Percentiles rank a stretch among this genome's conserved stretches.
These are phyloP conservation scores for Sipha maydis DNA, from an alignment of 2,888 invertebrate species.

Conservation along the genomic window DNA sequence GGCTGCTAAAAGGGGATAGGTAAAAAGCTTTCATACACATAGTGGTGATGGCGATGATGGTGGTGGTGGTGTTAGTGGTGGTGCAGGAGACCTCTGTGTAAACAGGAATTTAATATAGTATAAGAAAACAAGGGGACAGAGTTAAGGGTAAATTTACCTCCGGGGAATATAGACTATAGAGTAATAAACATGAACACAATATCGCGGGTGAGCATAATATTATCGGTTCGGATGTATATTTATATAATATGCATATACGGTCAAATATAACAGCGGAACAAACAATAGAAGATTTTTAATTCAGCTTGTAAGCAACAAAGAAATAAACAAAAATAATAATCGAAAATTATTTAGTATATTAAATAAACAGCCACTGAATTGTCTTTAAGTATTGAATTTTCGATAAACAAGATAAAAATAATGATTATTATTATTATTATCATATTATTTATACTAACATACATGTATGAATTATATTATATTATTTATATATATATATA, in stretches of 20 bases:
- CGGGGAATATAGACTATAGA: slow-evolving; percentile 54
- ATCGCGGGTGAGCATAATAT: slow-evolving; percentile 45
- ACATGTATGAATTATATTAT: no score
- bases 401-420: not conserved
- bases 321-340: not conserved
- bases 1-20: slow-evolving; percentile 57
- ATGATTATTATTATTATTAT: not conserved
- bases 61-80: not conserved
- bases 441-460: no score
- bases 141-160: slow-evolving; percentile 62
- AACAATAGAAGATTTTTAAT: slow-evolving; percentile 30
- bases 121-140: slow-evolving; percentile 62
- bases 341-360: not conserved
- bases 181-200: slow-evolving; percentile 59
- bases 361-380: not conserved
- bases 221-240: slow-evolving; percentile 25
- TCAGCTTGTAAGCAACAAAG: not conserved
- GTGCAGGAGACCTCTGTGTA: slow-evolving; percentile 51
- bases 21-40: slow-evolving; percentile 60
- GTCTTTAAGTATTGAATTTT: not conserved
- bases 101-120: slow-evolving; percentile 62
- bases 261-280: slow-evolving; percentile 1
- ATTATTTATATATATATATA: no score
- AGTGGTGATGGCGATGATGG: slow-evolving; percentile 1
- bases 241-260: slow-evolving; percentile 9